phyloP scores from a whole-genome alignment of 2,888 invertebrate species.

The Coremacera marginata region DNA sequence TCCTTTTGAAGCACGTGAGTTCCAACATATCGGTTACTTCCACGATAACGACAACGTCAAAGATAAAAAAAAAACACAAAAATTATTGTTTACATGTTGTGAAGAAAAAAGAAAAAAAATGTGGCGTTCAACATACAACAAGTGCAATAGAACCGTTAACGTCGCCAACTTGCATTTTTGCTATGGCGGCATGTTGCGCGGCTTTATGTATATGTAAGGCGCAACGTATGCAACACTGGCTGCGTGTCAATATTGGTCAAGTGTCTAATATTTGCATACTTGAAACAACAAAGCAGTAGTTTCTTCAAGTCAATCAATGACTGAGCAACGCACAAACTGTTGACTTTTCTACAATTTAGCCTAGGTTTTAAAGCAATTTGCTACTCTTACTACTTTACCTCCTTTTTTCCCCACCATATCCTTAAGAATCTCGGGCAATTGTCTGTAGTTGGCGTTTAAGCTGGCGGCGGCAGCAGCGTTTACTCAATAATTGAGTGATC shows the following conservation, averaged over 20 bases:
- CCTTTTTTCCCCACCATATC: not conserved
- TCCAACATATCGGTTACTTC: not conserved
- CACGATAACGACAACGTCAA: not conserved
- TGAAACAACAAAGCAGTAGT: not conserved
- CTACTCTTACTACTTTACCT: not conserved
- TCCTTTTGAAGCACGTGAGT: conserved; percentile 41
- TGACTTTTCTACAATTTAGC: not conserved
- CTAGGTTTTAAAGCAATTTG: too few species aligned
- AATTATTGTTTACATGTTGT: conserved; percentile 23
- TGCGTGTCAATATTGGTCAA: not conserved
- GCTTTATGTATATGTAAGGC: not conserved
- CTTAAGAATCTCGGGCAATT: not conserved
- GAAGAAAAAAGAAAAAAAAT: not conserved
- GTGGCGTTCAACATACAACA: not conserved
- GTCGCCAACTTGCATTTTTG: not conserved
- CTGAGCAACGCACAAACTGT: not conserved
- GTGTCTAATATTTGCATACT: not conserved
- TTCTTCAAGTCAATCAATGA: not conserved
- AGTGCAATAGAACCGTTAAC: not conserved
- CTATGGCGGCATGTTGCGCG: not conserved
- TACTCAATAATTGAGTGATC: conserved; percentile 16
- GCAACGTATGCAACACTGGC: not conserved
- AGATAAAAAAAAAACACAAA: not conserved
- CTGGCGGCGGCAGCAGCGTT: not conserved
- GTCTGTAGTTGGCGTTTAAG: not conserved